phyloP scores from a whole-genome alignment of 2,113 vertebrate genomes.

The Terrapene triunguis region DNA sequence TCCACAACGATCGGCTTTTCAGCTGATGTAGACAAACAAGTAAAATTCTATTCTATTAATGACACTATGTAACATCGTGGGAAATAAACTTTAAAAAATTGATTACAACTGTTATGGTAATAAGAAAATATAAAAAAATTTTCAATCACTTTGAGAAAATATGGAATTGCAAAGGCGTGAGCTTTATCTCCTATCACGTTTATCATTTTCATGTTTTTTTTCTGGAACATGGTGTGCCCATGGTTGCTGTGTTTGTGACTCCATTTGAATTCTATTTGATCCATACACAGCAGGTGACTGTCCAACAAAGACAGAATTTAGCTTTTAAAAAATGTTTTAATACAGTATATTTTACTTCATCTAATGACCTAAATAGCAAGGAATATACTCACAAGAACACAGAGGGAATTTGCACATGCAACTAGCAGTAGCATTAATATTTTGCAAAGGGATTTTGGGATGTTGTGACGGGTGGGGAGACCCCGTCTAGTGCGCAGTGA shows the following conservation, averaged over 20 bases:
- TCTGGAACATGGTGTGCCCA: rapidly evolving
- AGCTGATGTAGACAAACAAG: rapidly evolving
- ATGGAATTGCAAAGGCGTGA: rapidly evolving
- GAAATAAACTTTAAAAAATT: background rate
- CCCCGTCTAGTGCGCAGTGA: too few species aligned
- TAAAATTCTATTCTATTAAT: background rate
- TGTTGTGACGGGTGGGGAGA: background rate
- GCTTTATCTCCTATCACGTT: background rate
- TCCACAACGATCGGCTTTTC: rapidly evolving
- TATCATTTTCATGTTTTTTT: background rate
- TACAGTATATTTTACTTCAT: background rate
- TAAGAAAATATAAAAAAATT: background rate
- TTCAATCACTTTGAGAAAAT: background rate
- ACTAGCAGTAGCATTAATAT: too few species aligned
- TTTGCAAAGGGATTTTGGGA: background rate
- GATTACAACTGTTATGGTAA: background rate
- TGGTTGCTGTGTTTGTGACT: background rate
- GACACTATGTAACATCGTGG: background rate
- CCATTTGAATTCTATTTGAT: background rate
- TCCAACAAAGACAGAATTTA: background rate
- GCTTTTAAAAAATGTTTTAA: background rate
- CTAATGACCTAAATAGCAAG: background rate
- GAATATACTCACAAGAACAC: background rate
- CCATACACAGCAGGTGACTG: background rate
- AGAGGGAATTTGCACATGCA: background rate